These are phyloP conservation scores for Aphaenogaster rudis DNA, from an alignment of 1,140 invertebrate genomes.

Conservation along the genomic window DNA sequence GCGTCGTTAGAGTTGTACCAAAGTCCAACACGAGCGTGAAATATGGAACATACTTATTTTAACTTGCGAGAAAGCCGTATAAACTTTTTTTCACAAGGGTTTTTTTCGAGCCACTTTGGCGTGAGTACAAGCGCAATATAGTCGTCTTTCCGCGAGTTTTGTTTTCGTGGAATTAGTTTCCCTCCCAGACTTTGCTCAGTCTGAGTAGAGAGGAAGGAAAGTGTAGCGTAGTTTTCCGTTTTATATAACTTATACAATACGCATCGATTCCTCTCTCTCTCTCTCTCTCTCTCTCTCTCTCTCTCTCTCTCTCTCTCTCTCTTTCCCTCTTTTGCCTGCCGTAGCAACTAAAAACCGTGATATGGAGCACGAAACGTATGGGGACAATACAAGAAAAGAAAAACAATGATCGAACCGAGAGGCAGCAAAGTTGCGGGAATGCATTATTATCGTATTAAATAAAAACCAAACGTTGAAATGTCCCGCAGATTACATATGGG, in stretches of 20 bases:
- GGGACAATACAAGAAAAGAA: conserved; percentile 4
- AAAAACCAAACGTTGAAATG: not conserved
- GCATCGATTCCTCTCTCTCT: conserved; percentile 7
- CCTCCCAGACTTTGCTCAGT: not conserved
- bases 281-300: not conserved
- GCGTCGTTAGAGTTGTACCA: conserved; percentile 36
- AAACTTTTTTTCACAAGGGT: conserved; percentile 37
- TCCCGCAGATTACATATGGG: not conserved
- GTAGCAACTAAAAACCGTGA: not conserved
- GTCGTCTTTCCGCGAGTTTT: conserved; percentile 34
- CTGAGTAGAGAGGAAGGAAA: not conserved
- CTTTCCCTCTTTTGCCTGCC: not conserved
- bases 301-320: conserved; percentile 15
- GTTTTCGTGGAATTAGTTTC: conserved; percentile 47
- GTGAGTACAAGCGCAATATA: conserved; percentile 17
- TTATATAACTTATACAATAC: conserved; percentile 36
- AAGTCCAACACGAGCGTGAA: conserved; percentile 36
- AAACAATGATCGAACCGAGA: not conserved
- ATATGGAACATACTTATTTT: conserved; percentile 41
- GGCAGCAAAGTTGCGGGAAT: not conserved
- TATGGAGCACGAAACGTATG: not conserved
- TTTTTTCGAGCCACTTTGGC: not conserved
- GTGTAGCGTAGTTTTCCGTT: not conserved
- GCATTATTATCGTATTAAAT: conserved; percentile 4
- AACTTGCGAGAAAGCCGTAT: conserved; percentile 20